phyloP scores from a whole-genome alignment of 1,140 invertebrate genomes.

The Drosophila pallidifrons region DNA sequence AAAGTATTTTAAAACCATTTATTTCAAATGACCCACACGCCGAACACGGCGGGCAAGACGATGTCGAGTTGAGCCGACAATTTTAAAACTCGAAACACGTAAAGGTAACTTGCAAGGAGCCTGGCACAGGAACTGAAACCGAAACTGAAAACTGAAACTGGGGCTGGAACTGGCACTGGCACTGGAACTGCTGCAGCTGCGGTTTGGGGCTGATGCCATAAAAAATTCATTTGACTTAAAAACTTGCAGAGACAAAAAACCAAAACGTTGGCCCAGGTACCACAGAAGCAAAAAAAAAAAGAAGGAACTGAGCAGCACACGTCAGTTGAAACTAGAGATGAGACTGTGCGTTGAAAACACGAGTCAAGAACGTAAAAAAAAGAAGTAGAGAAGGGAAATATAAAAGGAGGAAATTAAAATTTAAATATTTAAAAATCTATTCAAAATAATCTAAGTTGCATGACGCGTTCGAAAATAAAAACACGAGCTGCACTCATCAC shows the following conservation, averaged over 20 bases:
- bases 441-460: too few relatives aligned
- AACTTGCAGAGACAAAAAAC: constrained; percentile 60
- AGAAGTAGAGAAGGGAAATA: too few relatives aligned
- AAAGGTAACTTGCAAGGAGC: constrained; percentile 49
- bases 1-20: constrained; percentile 78
- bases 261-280: constrained; percentile 17
- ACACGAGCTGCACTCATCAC: too few relatives aligned
- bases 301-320: constrained; percentile 16
- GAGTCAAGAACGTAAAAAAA: too few relatives aligned
- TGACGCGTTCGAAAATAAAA: too few relatives aligned
- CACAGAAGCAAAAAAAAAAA: constrained; percentile 5
- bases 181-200: constrained; percentile 20
- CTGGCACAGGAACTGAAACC: constrained; percentile 24
- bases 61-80: constrained; percentile 38
- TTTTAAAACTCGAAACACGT: constrained; percentile 64
- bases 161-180: constrained; percentile 8
- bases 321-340: constrained; percentile 14
- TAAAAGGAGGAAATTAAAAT: too few relatives aligned
- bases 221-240: constrained; percentile 83
- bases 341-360: too few relatives aligned
- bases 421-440: too few relatives aligned
- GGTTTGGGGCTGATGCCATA: constrained; percentile 57
- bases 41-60: constrained; percentile 10
- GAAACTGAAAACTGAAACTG: constrained; percentile 19
- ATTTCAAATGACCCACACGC: constrained; percentile 61